A percentile compares a stretch with the other conserved stretches of the same genome.
phyloP scores from a whole-genome alignment of 2,113 vertebrate genomes.

The Daphoenositta chrysoptera region DNA sequence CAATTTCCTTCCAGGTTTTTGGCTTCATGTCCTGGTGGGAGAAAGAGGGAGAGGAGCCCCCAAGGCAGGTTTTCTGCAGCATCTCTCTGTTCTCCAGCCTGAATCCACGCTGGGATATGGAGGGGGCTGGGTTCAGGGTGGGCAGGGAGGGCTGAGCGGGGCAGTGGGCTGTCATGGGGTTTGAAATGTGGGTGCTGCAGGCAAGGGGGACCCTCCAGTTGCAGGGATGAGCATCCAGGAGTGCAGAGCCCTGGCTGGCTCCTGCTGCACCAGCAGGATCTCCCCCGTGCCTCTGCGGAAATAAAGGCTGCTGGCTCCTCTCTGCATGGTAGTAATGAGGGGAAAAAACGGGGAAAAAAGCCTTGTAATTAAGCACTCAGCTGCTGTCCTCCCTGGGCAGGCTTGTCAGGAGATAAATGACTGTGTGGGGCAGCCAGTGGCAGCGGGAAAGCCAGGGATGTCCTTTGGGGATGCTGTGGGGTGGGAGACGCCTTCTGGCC shows the following conservation, averaged over 20 bases:
- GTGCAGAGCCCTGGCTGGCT: neutral
- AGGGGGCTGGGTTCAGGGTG: neutral
- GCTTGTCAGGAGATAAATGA: neutral
- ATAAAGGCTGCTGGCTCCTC: neutral
- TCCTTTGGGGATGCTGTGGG: neutral
- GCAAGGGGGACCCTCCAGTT: neutral
- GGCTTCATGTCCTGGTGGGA: neutral
- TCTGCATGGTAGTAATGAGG: neutral
- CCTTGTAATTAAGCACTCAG: constrained; percentile 1
- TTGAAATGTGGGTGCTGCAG: neutral
- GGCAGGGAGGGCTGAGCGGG: neutral
- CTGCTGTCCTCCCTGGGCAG: neutral
- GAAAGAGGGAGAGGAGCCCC: neutral
- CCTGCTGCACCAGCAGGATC: neutral
- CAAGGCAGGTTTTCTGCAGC: neutral
- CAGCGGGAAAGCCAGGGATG: neutral
- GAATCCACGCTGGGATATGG: neutral
- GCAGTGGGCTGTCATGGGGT: neutral
- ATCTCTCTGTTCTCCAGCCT: neutral
- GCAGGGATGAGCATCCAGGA: neutral
- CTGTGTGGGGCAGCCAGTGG: neutral
- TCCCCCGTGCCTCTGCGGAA: neutral
- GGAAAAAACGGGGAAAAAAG: fast-evolving
- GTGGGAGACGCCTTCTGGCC: neutral
- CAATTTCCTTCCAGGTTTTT: neutral